A percentile compares a stretch with the other conserved stretches of the same genome.
Evolutionary conservation across 2,888 invertebrate species (phyloP).

Genomic region (Alloplasta piceator): DNA sequence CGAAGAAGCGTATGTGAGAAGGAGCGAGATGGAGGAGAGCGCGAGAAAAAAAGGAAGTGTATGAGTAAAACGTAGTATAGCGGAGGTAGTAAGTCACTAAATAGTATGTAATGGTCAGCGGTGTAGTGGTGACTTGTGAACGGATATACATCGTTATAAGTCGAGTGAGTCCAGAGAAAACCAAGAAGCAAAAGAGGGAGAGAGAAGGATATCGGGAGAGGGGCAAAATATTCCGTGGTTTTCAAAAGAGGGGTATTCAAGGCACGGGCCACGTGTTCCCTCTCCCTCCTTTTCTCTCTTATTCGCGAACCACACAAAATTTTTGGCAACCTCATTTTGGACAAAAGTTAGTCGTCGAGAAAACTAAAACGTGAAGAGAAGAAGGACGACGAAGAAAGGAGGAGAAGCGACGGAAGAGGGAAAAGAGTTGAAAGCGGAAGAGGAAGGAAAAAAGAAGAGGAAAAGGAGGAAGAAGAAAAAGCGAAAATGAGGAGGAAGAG

Average conservation of each 20-base stretch:
- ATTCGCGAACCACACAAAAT: no score
- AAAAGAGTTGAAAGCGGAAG: no score
- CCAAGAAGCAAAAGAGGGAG: slow-evolving; percentile 66
- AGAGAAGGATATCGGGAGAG: slow-evolving; percentile 63
- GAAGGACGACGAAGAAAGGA: no score
- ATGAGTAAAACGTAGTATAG: slow-evolving; percentile 26
- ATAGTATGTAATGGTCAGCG: background rate
- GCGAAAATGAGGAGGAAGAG: no score
- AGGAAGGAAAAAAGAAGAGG: no score
- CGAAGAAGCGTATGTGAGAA: slow-evolving; percentile 67
- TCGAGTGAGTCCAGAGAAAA: slow-evolving; percentile 49
- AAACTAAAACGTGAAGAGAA: no score
- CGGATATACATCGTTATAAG: slow-evolving; percentile 24
- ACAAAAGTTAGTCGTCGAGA: no score
- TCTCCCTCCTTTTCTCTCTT: background rate
- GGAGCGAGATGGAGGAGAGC: slow-evolving; percentile 23
- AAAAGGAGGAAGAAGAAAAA: no score
- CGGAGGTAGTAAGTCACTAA: slow-evolving; percentile 23
- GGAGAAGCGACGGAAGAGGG: no score
- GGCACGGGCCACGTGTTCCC: slow-evolving; percentile 78
- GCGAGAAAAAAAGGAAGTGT: slow-evolving; percentile 22
- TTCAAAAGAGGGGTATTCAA: slow-evolving; percentile 72
- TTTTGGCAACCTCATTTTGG: no score
- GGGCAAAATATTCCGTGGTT: slow-evolving; percentile 63
- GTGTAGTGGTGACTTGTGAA: slow-evolving; percentile 36